Evolutionary conservation across 2,888 invertebrate species (phyloP), one percentile per base, ranked within the genome.

Genomic region (Dolichomitus sp.): DNA sequence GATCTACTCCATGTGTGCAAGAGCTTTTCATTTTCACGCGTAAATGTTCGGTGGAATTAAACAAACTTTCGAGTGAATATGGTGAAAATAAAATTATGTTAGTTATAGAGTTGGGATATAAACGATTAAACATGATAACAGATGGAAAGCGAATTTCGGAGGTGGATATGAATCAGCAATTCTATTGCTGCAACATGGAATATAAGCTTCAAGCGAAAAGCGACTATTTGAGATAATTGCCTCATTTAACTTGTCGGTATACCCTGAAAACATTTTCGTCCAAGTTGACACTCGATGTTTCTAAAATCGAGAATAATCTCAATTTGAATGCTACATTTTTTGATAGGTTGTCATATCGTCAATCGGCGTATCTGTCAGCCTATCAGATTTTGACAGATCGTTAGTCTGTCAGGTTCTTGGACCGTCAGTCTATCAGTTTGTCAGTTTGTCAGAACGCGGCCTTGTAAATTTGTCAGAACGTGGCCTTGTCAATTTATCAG

Each of bases 201-300:
- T 83, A 86, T 87, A 87, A 87, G 85, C 80, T 80, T 80, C 82
- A 80, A 66, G 78, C 76, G 75, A 85, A 88, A 84, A 87, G 87
- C 86, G 81, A 57, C 84, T 79, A 86, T 88, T 86, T 87, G 81
- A 59, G 84, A 83, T 86, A 88, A 87, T 87, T 83, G 82, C 81
- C 68, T 73, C 68, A 66, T 83, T 81, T 9, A 9, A 37, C 37
- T 37, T 37, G 37, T 37, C 37, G 37, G 9, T 9, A 9, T 37
- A 9, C 6, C 7, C 37, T 5, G 9, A 2, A 9, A 37, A 9
- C 37, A 33, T 33, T 33, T 4, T 6, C 33, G 33, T 6, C 4
- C 6, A 33, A 6, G 33, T 33, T 33, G 6, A 33, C 33, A 33
- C 1, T 33, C 33, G 33, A 33, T 33, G 4, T 37, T 37, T 37